Evolutionary conservation across 2,888 invertebrate genomes (phyloP).

Genomic region (Balanococcus diminutus): DNA sequence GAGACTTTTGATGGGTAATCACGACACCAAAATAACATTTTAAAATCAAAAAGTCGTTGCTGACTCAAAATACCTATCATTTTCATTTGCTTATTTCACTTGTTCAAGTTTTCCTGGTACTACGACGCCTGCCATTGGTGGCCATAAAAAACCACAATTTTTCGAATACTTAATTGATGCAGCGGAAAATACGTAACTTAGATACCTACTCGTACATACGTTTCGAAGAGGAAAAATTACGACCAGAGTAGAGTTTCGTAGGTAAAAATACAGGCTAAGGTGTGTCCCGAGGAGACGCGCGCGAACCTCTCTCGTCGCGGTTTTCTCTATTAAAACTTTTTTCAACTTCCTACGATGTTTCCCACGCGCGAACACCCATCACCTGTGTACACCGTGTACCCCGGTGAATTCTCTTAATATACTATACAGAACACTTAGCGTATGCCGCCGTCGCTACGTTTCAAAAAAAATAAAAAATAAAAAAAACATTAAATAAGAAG

Average conservation of each 20-base stretch:
- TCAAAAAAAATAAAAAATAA: background rate
- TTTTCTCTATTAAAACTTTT: background rate
- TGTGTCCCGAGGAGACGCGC: background rate
- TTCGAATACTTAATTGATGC: background rate
- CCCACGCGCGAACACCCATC: slow-evolving; percentile 40
- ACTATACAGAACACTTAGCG: slow-evolving; percentile 14
- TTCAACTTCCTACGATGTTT: slow-evolving; percentile 30
- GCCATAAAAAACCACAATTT: background rate
- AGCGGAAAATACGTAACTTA: background rate
- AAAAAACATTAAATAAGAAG: slow-evolving; percentile 6
- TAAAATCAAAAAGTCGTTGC: too few relatives aligned
- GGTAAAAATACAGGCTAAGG: background rate
- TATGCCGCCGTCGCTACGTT: background rate
- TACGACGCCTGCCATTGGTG: too few relatives aligned
- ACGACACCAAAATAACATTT: too few relatives aligned
- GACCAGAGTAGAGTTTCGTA: background rate
- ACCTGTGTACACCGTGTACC: background rate
- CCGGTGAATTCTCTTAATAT: background rate
- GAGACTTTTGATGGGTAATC: too few relatives aligned
- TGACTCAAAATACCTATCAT: too few relatives aligned
- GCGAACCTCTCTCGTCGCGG: background rate
- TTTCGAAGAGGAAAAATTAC: background rate
- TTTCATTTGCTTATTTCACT: too few relatives aligned
- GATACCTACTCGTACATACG: background rate
- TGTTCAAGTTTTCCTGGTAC: too few relatives aligned